Conservation (phyloP, 2,888 invertebrate species). For the Sabatieria punctata region DNA sequence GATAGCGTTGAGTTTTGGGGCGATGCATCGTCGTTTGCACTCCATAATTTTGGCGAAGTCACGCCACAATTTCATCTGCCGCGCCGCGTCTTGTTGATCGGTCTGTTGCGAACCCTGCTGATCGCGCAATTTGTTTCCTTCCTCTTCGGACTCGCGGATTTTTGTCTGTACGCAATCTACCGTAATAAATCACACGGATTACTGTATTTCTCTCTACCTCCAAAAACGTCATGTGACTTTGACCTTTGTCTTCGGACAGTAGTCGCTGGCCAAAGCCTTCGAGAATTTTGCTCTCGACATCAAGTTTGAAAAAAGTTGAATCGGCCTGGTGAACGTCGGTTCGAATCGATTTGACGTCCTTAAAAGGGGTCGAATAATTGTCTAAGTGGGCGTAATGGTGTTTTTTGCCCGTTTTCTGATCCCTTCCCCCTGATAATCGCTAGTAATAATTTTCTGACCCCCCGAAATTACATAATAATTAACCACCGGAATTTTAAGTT, state of each 20-base stretch:
- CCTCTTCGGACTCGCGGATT: slow-evolving; percentile 13
- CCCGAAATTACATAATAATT: too few species aligned
- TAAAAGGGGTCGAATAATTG: not conserved
- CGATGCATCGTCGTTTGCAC: too few species aligned
- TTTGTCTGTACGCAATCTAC: slow-evolving; percentile 23
- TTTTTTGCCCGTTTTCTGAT: too few species aligned
- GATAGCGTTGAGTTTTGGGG: too few species aligned
- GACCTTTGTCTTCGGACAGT: not conserved
- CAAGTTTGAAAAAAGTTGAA: not conserved
- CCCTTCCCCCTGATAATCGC: too few species aligned
- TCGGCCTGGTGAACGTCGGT: slow-evolving; percentile 18
- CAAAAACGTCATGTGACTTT: slow-evolving; percentile 40
- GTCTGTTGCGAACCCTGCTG: slow-evolving; percentile 39
- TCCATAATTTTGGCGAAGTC: slow-evolving; percentile 38
- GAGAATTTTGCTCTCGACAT: not conserved
- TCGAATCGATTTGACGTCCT: slow-evolving; percentile 26
- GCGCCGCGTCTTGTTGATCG: slow-evolving; percentile 37
- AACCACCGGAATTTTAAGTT: too few species aligned
- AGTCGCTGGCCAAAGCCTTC: not conserved
- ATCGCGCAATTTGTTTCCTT: slow-evolving; percentile 26
- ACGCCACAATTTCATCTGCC: slow-evolving; percentile 43
- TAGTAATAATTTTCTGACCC: too few species aligned
- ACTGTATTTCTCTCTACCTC: slow-evolving; percentile 40
- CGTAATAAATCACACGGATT: too few species aligned
- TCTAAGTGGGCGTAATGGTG: too few species aligned